Percentiles rank a stretch among this genome's conserved stretches.
Evolutionary conservation across 1,140 invertebrate genomes (phyloP).

Genomic region (Zaprionus gabonicus): DNA sequence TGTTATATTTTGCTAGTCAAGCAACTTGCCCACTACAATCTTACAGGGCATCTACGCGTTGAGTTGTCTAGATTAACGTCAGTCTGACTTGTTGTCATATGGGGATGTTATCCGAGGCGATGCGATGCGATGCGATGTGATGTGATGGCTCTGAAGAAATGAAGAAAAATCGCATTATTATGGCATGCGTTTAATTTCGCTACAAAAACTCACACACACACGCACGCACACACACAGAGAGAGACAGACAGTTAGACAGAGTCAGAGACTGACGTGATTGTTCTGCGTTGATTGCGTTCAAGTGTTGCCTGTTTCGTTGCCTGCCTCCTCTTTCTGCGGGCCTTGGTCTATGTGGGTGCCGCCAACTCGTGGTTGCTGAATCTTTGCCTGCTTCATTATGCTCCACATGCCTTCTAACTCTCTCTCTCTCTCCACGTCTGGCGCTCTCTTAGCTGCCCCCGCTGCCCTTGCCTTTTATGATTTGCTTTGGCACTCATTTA

Average conservation of each 20-base stretch:
- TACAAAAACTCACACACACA: constrained; percentile 48
- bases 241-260: background rate
- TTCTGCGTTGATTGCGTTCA: constrained; percentile 66
- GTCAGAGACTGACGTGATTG: constrained; percentile 44
- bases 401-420: constrained; percentile 31
- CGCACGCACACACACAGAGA: constrained; percentile 10
- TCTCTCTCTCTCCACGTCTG: background rate
- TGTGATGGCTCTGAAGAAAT: constrained; percentile 29
- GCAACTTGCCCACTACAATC: no score
- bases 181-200: constrained; percentile 76
- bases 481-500: constrained; percentile 59
- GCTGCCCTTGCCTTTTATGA: constrained; percentile 46
- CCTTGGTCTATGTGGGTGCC: constrained; percentile 20
- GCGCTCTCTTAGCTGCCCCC: background rate
- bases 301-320: constrained; percentile 34
- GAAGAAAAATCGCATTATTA: constrained; percentile 75
- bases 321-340: background rate
- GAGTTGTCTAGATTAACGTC: background rate
- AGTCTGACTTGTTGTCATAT: constrained; percentile 42
- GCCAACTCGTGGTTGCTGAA: constrained; percentile 20
- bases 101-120: constrained; percentile 10
- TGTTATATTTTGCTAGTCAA: no score
- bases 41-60: constrained; percentile 3
- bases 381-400: constrained; percentile 57
- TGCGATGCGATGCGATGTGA: constrained; percentile 21